Conservation (phyloP, 2,888 invertebrate genomes). For the Clitarchus hookeri region DNA sequence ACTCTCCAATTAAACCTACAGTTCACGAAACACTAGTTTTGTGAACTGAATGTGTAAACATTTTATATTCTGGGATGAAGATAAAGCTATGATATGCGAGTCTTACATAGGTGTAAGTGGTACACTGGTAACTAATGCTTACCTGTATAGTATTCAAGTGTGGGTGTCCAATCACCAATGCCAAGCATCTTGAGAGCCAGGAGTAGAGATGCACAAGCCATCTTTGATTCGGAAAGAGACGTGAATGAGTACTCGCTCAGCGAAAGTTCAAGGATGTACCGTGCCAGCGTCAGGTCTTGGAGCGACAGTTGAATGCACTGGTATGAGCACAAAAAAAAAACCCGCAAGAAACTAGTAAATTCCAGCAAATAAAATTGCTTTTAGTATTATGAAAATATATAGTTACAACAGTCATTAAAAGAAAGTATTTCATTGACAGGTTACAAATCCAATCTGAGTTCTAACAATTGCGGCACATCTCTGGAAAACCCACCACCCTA, state of each 20-base stretch:
- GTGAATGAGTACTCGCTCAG: conserved; percentile 89
- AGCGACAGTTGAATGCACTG: conserved; percentile 85
- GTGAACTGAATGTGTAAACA: too few species aligned
- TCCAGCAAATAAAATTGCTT: not conserved
- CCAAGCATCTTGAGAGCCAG: conserved; percentile 88
- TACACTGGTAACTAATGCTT: conserved; percentile 35
- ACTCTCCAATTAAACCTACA: too few species aligned
- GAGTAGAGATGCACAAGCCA: conserved; percentile 87
- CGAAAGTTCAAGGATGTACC: conserved; percentile 92
- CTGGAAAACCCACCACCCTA: too few species aligned
- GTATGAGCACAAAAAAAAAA: conserved; percentile 41
- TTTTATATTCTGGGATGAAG: too few species aligned
- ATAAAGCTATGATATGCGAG: too few species aligned
- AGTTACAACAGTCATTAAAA: too few species aligned
- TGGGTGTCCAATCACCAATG: conserved; percentile 71
- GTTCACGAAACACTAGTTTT: too few species aligned
- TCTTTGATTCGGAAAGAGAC: conserved; percentile 78
- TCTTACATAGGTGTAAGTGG: too few species aligned
- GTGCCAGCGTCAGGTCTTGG: conserved; percentile 89
- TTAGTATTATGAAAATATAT: too few species aligned
- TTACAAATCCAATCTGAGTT: too few species aligned
- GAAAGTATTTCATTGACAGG: too few species aligned
- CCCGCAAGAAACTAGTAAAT: conserved; percentile 10
- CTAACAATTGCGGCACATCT: too few species aligned
- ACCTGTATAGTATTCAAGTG: conserved; percentile 79